Percentiles rank a stretch among this genome's conserved stretches.
These are phyloP conservation scores for Odontomyia ornata DNA, from an alignment of 2,888 invertebrate genomes.

Conservation along the genomic window DNA sequence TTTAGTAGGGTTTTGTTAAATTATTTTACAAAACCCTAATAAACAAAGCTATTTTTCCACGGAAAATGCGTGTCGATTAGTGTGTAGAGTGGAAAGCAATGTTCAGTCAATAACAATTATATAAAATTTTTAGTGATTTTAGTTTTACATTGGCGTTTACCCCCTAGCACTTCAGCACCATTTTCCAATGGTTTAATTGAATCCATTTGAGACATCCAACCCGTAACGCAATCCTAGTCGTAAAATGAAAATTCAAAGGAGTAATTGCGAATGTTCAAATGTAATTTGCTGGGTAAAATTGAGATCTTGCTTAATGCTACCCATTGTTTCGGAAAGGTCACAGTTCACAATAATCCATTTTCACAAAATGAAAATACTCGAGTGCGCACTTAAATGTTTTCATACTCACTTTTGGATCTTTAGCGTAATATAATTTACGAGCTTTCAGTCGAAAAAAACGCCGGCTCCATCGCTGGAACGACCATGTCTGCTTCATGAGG, in stretches of 20 bases:
- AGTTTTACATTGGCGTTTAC: no score
- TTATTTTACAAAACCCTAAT: no score
- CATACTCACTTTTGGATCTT: slow-evolving; percentile 80
- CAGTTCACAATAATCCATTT: not conserved
- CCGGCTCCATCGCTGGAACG: slow-evolving; percentile 86
- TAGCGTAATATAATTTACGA: slow-evolving; percentile 85
- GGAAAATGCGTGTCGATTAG: no score
- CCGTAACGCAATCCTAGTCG: not conserved
- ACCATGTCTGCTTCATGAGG: slow-evolving; percentile 86
- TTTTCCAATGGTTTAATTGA: no score
- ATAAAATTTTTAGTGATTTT: no score
- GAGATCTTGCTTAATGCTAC: not conserved
- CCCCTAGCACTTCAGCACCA: no score
- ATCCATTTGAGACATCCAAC: no score
- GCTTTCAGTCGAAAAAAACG: slow-evolving; percentile 86
- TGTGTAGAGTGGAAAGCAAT: no score
- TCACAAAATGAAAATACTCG: not conserved
- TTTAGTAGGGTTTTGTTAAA: no score
- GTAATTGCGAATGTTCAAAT: not conserved
- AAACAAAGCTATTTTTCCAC: no score
- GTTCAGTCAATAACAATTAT: no score
- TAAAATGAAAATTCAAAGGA: not conserved
- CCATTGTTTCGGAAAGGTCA: not conserved
- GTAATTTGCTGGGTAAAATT: not conserved
- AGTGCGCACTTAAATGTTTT: not conserved